Conservation (phyloP, 2,888 invertebrate genomes). For the Galeopsomyia nigrocyanea region DNA sequence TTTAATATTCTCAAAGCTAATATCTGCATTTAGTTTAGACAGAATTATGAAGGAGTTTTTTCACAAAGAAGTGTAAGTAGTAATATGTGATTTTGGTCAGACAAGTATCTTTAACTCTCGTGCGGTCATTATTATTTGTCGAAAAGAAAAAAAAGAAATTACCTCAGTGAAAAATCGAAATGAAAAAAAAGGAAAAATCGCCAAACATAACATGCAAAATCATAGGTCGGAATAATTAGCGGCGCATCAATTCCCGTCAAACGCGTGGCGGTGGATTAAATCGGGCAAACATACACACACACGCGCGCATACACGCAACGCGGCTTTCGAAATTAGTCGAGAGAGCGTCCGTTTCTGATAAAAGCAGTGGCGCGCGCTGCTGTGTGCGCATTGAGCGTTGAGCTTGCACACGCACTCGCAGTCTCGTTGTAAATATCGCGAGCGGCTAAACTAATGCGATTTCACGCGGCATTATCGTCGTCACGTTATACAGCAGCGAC, state of each 20-base stretch:
- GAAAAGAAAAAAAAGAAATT: too few relatives aligned
- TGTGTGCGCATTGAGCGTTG: too few relatives aligned
- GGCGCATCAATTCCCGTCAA: slow-evolving; percentile 66
- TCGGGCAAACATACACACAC: slow-evolving; percentile 58
- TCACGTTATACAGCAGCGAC: slow-evolving; percentile 12
- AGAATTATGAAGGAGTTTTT: too few relatives aligned
- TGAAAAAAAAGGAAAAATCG: too few relatives aligned
- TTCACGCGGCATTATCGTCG: slow-evolving; percentile 52
- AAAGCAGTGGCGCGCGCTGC: slow-evolving; percentile 31
- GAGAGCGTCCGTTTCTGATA: slow-evolving; percentile 47
- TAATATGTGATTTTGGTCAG: too few relatives aligned
- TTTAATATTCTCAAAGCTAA: too few relatives aligned
- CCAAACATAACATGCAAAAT: neutral
- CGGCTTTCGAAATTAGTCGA: slow-evolving; percentile 58
- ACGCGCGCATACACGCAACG: neutral
- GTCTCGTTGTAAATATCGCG: slow-evolving; percentile 60
- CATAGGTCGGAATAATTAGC: slow-evolving; percentile 63
- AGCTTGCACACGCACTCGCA: slow-evolving; percentile 50
- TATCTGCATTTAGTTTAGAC: too few relatives aligned
- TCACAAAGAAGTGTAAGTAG: too few relatives aligned
- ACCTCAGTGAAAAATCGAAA: too few relatives aligned
- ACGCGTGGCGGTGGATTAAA: slow-evolving; percentile 59
- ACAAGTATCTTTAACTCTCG: too few relatives aligned
- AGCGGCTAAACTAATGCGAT: slow-evolving; percentile 60
- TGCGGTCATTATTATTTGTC: too few relatives aligned